Base-by-base conservation (phyloP, 2,888 invertebrate species). In the Metellina segmentata region DNA sequence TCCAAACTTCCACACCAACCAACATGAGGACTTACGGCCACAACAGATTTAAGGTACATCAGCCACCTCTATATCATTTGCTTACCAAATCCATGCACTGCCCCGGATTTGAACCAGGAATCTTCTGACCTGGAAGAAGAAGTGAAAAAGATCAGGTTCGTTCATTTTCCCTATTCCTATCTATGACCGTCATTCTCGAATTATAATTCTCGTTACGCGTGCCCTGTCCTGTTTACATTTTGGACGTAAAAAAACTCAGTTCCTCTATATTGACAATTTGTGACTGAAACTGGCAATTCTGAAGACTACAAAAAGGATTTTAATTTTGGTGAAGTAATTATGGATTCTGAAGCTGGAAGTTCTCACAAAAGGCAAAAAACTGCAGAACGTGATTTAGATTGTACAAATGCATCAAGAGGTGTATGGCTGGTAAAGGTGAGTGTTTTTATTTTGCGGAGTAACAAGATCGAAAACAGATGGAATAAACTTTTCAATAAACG, bases 351-450 rank as follows among this genome's bases (percentile, higher is more conserved):
- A 75, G 79, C 79, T 69, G 83, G 90, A 7, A 86, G 86, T 82
- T 90, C 90, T 4, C 81, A 83, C 72, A 91, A 91, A 71, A 61
- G 87, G 8, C 78, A 78, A 61, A 91, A 91, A 72, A 91, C 91
- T 34, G 82, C 82, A 7, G 93, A 91, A 78, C 85, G 78, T 11
- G 93, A 93, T 79, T 79, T 93, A 20, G 93, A 93, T 89, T 93
- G 93, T 61, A 70, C 93, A 1, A 91, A 93, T 89, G 93, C 93
- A 9, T 74, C 81, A 4, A 91, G 98, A 94, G 98, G 98, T 92
- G 98, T 99, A 13, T 99, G 99, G 99, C 96, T 99, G 8, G 99
- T 99, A 0, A 99, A 99, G 95, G 96, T 96, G 93, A 95, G 97
- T 97, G 34, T 34, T 2, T 34, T 34, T 34, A 34, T 34, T 34